Base-by-base conservation (phyloP, 2,888 invertebrate genomes). In the Coleophora flavipennella region DNA sequence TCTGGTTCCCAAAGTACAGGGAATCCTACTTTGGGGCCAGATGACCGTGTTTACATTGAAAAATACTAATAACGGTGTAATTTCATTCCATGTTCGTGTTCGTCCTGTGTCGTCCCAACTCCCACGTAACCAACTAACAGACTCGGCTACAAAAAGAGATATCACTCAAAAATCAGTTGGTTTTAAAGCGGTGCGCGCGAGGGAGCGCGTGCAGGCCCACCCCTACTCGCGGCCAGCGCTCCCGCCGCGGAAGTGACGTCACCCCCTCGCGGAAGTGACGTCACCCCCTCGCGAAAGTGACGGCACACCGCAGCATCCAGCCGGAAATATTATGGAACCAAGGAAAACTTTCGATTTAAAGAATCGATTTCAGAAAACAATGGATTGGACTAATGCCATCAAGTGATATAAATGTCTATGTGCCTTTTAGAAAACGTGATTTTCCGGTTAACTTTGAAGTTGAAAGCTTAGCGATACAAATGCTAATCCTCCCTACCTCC, bases 121-220 rank as follows among this genome's bases (percentile, higher is more conserved):
- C n/a, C n/a, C n/a, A 45, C 44, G 13, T 69, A 67, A 73, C 62
- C 40, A 50, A 72, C 67, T 75, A 77, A 75, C 63, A 79, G 76
- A 62, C 36, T 42, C 46, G 11, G 45, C 57, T 59, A 13, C 45
- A 49, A 40, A 62, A 52, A 41, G 50, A 40, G 59, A 56, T 56
- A 46, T 61, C 48, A 72, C 63, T 72, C 67, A 79, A 65, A 80
- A 58, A 46, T 62, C 76, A 70, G 79, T 81, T 40, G 81, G 81
- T 72, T 81, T 59, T 46, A 84, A 83, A 77, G 67, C 81, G 53
- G 72, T 79, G 44, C 59, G 80, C 2, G 67, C 69, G 46, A 51
- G 81, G 3, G 78, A 78, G 38, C 51, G 81, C 12, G 44, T 63
- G 29, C 69, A 67, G 54, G 51, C 56, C 12, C 81, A 81, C 31